phyloP scores from a whole-genome alignment of 1,140 invertebrate genomes.

The Aethina tumida region DNA sequence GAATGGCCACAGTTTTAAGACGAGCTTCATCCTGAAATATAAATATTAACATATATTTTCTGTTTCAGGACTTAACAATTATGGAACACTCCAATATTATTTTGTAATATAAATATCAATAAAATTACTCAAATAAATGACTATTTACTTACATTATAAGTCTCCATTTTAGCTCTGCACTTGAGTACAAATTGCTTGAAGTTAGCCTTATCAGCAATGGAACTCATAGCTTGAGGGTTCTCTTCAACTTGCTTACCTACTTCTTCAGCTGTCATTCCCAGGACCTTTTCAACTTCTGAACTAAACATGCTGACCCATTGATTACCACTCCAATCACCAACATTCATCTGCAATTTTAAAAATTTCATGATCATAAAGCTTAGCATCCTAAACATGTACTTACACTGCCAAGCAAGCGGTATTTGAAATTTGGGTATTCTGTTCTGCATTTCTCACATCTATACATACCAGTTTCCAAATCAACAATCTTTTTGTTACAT shows the following conservation, averaged over 20 bases:
- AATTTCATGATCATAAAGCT: neutral
- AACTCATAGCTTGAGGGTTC: conserved; percentile 45
- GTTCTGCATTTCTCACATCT: conserved; percentile 91
- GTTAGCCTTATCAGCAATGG: conserved; percentile 59
- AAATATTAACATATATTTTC: conserved; percentile 11
- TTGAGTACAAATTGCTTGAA: conserved; percentile 77
- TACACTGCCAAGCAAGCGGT: conserved; percentile 71
- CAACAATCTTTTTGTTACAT: conserved; percentile 91
- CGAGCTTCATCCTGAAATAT: conserved; percentile 68
- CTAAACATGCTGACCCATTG: conserved; percentile 87
- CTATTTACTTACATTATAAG: conserved; percentile 66
- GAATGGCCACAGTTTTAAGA: conserved; percentile 62
- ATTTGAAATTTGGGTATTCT: conserved; percentile 77
- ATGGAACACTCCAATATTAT: no score
- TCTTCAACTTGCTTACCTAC: conserved; percentile 59
- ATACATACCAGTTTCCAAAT: conserved; percentile 77
- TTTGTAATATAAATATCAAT: no score
- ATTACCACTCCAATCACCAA: conserved; percentile 71
- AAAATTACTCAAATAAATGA: no score
- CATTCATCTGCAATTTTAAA: conserved; percentile 47
- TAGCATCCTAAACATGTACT: conserved; percentile 33
- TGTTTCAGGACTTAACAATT: neutral
- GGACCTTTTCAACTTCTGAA: conserved; percentile 71
- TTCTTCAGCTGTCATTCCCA: conserved; percentile 69
- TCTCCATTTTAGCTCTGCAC: conserved; percentile 78